These are phyloP conservation scores for Cydia fagiglandana DNA, from an alignment of 1,140 invertebrate genomes.

Conservation along the genomic window DNA sequence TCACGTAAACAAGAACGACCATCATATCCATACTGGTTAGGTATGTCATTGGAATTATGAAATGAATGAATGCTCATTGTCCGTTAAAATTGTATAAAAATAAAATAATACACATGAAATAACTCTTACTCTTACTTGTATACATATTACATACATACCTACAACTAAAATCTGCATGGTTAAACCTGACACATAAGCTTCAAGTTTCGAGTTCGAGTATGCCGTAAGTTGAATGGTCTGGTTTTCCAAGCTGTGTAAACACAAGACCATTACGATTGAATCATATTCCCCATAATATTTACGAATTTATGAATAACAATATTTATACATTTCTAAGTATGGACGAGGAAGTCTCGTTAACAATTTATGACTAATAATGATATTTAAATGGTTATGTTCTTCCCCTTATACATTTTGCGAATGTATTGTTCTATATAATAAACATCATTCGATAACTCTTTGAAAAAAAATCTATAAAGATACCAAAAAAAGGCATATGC, in stretches of 20 bases:
- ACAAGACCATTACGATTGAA: not conserved
- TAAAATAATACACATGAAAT: too few relatives aligned
- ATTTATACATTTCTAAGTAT: slow-evolving; percentile 2
- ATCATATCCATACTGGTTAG: too few relatives aligned
- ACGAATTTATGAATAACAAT: not conserved
- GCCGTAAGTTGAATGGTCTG: not conserved
- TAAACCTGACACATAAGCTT: not conserved
- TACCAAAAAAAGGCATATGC: too few relatives aligned
- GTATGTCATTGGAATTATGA: too few relatives aligned
- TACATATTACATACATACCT: too few relatives aligned
- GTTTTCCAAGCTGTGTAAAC: slow-evolving; percentile 6
- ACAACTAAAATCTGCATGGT: not conserved
- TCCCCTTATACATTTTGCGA: not conserved
- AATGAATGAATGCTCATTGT: too few relatives aligned
- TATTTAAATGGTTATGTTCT: not conserved
- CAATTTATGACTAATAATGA: not conserved
- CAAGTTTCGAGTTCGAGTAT: not conserved
- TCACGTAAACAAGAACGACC: too few relatives aligned
- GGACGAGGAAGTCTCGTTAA: not conserved
- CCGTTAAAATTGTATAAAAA: too few relatives aligned
- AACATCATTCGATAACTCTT: too few relatives aligned
- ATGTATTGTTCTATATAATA: too few relatives aligned
- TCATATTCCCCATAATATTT: slow-evolving; percentile 12
- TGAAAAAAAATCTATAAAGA: too few relatives aligned
- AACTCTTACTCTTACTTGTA: too few relatives aligned